Conservation (phyloP, 2,888 invertebrate genomes). For the Lochmaea crataegi region DNA sequence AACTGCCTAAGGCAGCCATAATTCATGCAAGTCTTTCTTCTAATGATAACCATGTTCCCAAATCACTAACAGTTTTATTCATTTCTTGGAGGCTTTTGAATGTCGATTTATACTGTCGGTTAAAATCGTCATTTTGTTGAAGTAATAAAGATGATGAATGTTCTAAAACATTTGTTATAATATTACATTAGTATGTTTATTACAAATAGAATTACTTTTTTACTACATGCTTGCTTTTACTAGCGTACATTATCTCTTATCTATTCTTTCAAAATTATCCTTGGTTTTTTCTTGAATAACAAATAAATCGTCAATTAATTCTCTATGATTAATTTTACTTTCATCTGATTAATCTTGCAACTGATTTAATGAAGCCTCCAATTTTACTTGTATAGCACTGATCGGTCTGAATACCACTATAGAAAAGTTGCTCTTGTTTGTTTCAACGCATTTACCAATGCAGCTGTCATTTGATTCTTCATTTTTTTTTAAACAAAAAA, state of each 20-base stretch:
- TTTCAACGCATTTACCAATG: no score
- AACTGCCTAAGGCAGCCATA: no score
- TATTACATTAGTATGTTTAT: neutral
- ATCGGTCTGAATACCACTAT: no score
- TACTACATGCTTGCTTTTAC: neutral
- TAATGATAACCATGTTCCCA: slow-evolving; percentile 60
- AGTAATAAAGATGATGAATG: slow-evolving; percentile 64
- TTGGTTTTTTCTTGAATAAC: slow-evolving; percentile 69
- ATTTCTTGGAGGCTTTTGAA: slow-evolving; percentile 67
- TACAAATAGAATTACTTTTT: no score
- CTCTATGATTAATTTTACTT: slow-evolving; percentile 67
- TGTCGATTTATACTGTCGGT: slow-evolving; percentile 66
- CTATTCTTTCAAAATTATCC: slow-evolving; percentile 69
- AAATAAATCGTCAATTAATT: slow-evolving; percentile 68
- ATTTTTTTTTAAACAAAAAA: no score
- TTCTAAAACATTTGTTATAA: slow-evolving; percentile 61
- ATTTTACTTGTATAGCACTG: slow-evolving; percentile 68
- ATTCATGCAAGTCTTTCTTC: no score
- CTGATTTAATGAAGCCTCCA: slow-evolving; percentile 68
- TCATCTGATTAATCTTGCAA: slow-evolving; percentile 66
- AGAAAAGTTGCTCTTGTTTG: no score
- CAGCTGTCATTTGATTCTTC: no score
- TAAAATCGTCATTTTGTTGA: slow-evolving; percentile 65
- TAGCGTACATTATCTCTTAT: slow-evolving; percentile 52
- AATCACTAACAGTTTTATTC: slow-evolving; percentile 66